A percentile compares a stretch with the other conserved stretches of the same genome.
Conservation (phyloP, 1,140 invertebrate species). For the Drosophila tsacasi region DNA sequence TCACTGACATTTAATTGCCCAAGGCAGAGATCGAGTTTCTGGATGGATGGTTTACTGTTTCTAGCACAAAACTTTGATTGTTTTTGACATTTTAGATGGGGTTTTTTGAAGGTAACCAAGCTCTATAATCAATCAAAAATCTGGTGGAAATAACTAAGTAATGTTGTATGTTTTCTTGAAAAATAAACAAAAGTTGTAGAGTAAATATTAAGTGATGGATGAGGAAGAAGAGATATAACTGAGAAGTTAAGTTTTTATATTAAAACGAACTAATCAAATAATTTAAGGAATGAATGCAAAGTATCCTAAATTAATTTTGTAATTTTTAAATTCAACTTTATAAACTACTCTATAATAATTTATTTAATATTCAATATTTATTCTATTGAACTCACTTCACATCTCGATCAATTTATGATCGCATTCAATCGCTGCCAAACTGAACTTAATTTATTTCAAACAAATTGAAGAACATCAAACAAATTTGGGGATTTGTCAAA, state of each 20-base stretch:
- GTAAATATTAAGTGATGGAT: not conserved
- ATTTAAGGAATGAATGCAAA: too few species aligned
- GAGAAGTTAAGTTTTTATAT: too few species aligned
- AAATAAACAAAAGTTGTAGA: not conserved
- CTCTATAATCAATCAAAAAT: constrained; percentile 50
- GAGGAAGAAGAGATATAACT: not conserved
- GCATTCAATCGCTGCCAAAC: not conserved
- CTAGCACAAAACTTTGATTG: constrained; percentile 45
- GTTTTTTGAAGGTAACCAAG: not conserved
- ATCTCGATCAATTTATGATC: not conserved
- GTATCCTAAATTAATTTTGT: not conserved
- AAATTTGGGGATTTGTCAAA: constrained; percentile 67
- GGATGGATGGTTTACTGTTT: not conserved
- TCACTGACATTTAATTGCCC: constrained; percentile 54
- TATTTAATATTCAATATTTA: not conserved
- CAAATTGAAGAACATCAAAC: constrained; percentile 33
- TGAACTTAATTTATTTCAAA: constrained; percentile 19
- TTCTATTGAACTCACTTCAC: not conserved
- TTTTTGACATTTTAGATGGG: constrained; percentile 48
- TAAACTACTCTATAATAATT: not conserved
- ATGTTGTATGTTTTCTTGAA: not conserved
- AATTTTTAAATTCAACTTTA: not conserved
- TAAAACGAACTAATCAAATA: not conserved
- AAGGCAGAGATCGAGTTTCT: constrained; percentile 10
- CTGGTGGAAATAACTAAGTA: not conserved